Evolutionary conservation across 2,797 vertebrate species (phyloP), one percentile per base, ranked within the genome.

Genomic region (Garrulus glandarius): DNA sequence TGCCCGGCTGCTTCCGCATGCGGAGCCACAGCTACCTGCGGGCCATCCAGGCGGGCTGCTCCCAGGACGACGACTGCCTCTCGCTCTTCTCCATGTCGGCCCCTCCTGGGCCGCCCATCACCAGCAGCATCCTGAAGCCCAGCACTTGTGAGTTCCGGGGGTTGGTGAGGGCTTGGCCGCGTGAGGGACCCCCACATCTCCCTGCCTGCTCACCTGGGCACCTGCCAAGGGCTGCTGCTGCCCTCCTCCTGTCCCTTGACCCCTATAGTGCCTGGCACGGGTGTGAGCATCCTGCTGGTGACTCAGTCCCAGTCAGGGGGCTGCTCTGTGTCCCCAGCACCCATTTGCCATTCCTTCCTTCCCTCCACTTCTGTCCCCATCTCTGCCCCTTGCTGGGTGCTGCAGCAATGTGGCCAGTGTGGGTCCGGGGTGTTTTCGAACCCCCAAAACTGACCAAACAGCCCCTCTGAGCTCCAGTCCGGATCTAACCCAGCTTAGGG

Each of bases 1-100:
- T 99, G 95, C 99, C 99, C 1, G 99, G 99, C 60, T 99, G 99
- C 96, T 99, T 99, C 98, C 99, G 99, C 92, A 99, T 99, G 95
- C 98, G 99, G 96, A 99, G 99, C 98, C 99, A 99, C 98, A 99
- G 99, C 98, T 99, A 99, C 97, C 98, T 99, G 92, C 98, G 99
- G 22, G 99, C 99, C 98, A 99, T 99, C 98, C 99, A 99, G 97
- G 99, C 99, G 0, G 99, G 99, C 96, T 99, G 99, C 97, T 99
- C 99, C 97, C 99, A 99, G 98, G 99, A 99, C 6, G 99, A 99
- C 2, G 99, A 99, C 98, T 99, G 99, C 98, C 98, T 99, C 96
- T 99, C 99, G 3, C 99, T 99, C 97, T 99, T 99, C 97, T 99
- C 99, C 95, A 98, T 99, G 98, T 98, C 99, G 9, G 98, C 98